Evolutionary conservation across 2,888 invertebrate genomes (phyloP).

Genomic region (Achlya flavicornis): DNA sequence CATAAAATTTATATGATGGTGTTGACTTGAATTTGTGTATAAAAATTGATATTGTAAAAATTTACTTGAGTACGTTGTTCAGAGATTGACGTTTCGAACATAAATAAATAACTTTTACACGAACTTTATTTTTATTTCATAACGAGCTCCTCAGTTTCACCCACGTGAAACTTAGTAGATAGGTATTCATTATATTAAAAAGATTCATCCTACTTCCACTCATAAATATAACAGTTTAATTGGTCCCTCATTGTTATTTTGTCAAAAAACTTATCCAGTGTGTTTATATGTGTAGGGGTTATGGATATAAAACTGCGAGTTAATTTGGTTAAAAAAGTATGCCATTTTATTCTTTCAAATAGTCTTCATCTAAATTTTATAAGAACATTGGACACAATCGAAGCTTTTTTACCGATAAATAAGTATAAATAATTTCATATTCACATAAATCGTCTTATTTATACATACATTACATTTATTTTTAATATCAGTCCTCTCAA

Average conservation of each 20-base stretch:
- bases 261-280: too few relatives aligned
- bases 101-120: constrained; percentile 82
- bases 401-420: constrained; percentile 84
- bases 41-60: constrained; percentile 79
- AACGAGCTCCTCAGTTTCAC: too few relatives aligned
- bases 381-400: constrained; percentile 84
- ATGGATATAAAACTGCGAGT: constrained; percentile 53
- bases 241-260: not conserved
- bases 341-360: constrained; percentile 84
- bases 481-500: constrained; percentile 84
- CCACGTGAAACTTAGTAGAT: too few relatives aligned
- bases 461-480: constrained; percentile 84
- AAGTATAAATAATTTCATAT: constrained; percentile 84
- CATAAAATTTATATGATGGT: constrained; percentile 78
- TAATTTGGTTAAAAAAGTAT: constrained; percentile 83
- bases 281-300: constrained; percentile 7
- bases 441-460: constrained; percentile 83
- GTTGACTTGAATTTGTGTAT: constrained; percentile 78
- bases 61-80: constrained; percentile 78
- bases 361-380: constrained; percentile 84
- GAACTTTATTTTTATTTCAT: constrained; percentile 32
- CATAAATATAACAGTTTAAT: not conserved
- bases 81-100: constrained; percentile 78
- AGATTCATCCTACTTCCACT: not conserved
- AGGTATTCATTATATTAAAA: too few relatives aligned